A percentile compares a stretch with the other conserved stretches of the same genome.
Conservation (phyloP, 2,113 vertebrate species). For the Amblyornis subalaris region DNA sequence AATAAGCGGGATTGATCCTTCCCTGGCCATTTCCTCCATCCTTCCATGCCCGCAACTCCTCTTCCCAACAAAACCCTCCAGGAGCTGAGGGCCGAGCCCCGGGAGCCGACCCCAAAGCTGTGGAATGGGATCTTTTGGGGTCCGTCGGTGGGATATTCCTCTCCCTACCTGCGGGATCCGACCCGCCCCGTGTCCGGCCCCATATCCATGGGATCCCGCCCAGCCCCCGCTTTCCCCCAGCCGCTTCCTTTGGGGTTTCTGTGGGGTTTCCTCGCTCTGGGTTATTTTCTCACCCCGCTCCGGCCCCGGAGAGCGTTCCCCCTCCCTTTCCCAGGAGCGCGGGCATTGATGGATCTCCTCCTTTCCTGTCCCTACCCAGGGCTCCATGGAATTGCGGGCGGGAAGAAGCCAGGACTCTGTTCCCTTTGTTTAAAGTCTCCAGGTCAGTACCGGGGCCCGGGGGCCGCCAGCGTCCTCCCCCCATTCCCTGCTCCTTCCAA, state of each 20-base stretch:
- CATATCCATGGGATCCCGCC: neutral
- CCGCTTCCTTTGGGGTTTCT: too few species aligned
- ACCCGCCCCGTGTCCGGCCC: rapidly evolving
- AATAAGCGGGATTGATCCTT: too few species aligned
- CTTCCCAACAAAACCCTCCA: rapidly evolving
- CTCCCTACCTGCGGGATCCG: rapidly evolving
- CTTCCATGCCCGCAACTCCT: rapidly evolving
- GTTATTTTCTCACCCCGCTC: neutral
- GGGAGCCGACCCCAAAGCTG: rapidly evolving
- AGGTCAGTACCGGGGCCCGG: constrained; percentile 76
- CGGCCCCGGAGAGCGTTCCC: neutral
- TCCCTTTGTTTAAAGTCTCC: constrained; percentile 83
- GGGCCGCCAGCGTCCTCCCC: neutral
- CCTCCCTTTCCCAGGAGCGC: neutral
- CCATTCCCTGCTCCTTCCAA: neutral
- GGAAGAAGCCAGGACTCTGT: constrained; percentile 80
- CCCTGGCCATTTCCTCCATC: too few species aligned
- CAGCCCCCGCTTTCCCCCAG: too few species aligned
- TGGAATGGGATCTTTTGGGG: rapidly evolving
- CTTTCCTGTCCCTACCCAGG: constrained; percentile 83
- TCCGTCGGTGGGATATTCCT: rapidly evolving
- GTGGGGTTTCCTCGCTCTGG: too few species aligned
- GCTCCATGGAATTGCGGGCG: constrained; percentile 77
- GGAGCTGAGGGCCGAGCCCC: neutral
- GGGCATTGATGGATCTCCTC: constrained; percentile 73